Evolutionary conservation across 2,888 invertebrate genomes (phyloP).

Genomic region (Caenorhabditis sp.): DNA sequence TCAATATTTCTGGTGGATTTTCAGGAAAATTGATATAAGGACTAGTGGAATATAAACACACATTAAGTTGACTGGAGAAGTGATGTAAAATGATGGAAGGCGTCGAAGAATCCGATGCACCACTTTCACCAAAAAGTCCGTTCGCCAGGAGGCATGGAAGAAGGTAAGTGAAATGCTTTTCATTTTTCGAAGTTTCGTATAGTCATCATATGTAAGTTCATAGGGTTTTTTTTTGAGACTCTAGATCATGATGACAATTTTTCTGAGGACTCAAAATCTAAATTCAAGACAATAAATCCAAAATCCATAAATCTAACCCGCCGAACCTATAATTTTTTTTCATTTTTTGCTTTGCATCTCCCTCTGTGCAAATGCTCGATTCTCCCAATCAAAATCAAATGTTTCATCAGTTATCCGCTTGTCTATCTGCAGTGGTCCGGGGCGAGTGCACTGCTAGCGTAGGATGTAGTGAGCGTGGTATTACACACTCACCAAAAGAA

Average conservation of each 20-base stretch:
- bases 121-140: constrained; percentile 57
- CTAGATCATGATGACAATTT: no score
- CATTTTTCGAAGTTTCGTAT: no score
- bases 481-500: constrained; percentile 56
- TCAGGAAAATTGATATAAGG: not conserved
- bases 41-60: not conserved
- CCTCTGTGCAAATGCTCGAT: constrained; percentile 12
- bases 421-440: constrained; percentile 29
- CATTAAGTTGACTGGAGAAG: not conserved
- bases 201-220: no score
- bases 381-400: constrained; percentile 40
- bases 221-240: no score
- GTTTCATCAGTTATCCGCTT: constrained; percentile 59
- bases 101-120: constrained; percentile 54
- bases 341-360: constrained; percentile 17
- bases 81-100: constrained; percentile 62
- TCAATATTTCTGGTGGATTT: constrained; percentile 33
- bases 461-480: constrained; percentile 62
- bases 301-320: constrained; percentile 5
- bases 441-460: constrained; percentile 55
- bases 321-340: constrained; percentile 19
- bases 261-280: not conserved
- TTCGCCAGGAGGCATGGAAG: constrained; percentile 46
- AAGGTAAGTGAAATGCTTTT: constrained; percentile 47
- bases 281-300: not conserved